Conservation (phyloP, 2,113 vertebrate genomes). For the Cacatua alba region DNA sequence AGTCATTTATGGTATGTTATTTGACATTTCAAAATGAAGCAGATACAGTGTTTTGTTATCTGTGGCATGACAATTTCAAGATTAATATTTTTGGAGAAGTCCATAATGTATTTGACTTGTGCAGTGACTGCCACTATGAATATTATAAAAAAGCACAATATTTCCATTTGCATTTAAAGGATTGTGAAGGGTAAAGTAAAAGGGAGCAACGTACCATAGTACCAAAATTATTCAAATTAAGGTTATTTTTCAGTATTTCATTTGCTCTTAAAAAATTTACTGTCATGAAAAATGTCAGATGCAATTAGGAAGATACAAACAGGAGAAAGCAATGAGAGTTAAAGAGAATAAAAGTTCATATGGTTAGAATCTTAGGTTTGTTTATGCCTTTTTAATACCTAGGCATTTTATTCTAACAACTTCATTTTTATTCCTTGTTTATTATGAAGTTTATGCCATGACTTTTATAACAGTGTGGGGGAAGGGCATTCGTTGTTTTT, state of each 20-base stretch:
- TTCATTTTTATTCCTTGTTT: not conserved
- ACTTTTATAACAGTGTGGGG: not conserved
- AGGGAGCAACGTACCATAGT: not conserved
- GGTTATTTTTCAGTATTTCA: not conserved
- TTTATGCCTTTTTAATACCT: not conserved
- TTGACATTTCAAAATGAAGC: not conserved
- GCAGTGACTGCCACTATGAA: not conserved
- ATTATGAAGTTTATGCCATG: not conserved
- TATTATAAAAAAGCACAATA: not conserved
- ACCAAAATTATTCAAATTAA: not conserved
- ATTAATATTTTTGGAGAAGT: not conserved
- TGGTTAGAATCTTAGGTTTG: not conserved
- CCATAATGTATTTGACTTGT: not conserved
- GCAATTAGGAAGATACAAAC: not conserved
- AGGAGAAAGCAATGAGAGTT: not conserved
- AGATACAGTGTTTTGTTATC: not conserved
- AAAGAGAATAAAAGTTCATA: not conserved
- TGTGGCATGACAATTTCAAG: not conserved
- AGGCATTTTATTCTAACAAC: not conserved
- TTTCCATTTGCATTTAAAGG: not conserved
- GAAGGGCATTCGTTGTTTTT: not conserved
- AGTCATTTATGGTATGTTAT: not conserved
- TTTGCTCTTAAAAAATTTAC: not conserved
- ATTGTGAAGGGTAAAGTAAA: not conserved
- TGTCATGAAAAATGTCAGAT: not conserved